Percentiles rank a stretch among this genome's conserved stretches.
Evolutionary conservation across 2,113 vertebrate species (phyloP).

Genomic region (Alexandromys fortis): DNA sequence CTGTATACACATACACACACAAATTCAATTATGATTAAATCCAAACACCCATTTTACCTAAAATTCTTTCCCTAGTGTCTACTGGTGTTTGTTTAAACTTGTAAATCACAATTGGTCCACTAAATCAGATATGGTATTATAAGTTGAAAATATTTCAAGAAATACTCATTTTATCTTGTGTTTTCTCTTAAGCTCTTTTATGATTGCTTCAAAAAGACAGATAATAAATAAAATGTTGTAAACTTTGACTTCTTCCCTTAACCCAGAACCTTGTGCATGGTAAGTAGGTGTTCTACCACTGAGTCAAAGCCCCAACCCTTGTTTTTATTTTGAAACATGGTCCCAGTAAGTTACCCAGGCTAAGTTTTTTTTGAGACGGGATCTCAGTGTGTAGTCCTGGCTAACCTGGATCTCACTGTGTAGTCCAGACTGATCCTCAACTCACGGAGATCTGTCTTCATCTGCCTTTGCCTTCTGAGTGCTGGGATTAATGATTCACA

Average conservation of each 20-base stretch:
- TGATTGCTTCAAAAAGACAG: slow-evolving; percentile 48
- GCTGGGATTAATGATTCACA: not conserved
- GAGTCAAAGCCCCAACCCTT: not conserved
- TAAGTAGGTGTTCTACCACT: not conserved
- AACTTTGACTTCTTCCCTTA: not conserved
- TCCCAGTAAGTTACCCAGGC: not conserved
- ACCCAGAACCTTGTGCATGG: not conserved
- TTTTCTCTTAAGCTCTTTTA: slow-evolving; percentile 1
- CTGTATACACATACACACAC: not conserved
- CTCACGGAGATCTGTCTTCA: not conserved
- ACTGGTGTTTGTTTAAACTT: slow-evolving; percentile 52
- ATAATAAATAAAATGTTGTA: slow-evolving; percentile 21
- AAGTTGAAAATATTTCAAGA: slow-evolving; percentile 53
- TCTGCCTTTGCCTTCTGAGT: not conserved
- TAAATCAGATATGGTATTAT: slow-evolving; percentile 45
- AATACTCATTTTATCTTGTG: not conserved
- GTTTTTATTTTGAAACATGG: not conserved
- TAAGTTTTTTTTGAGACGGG: not conserved
- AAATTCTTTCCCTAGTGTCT: slow-evolving; percentile 19
- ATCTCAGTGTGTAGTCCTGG: not conserved
- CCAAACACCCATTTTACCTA: slow-evolving; percentile 35
- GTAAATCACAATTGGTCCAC: slow-evolving; percentile 39
- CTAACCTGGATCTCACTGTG: not conserved
- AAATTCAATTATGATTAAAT: not conserved
- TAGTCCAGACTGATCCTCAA: not conserved